Evolutionary conservation across 2,113 vertebrate genomes (phyloP).

Genomic region (Nothocercus julius): DNA sequence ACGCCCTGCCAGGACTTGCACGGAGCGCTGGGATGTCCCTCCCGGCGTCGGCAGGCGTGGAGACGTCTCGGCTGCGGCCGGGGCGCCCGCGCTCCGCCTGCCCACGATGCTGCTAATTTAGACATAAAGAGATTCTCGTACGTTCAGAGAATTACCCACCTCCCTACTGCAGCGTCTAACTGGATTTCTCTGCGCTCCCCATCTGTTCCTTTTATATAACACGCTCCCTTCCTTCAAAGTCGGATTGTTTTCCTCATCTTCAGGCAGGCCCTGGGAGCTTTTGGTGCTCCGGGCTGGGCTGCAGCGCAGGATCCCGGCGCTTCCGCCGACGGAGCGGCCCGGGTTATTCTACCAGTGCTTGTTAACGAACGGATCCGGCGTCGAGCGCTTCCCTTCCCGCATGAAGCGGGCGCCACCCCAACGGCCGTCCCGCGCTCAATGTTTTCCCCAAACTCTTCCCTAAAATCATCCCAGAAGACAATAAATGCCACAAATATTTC

Average conservation of each 20-base stretch:
- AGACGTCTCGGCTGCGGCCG: too few relatives aligned
- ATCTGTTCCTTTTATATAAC: conserved; percentile 44
- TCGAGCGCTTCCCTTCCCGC: too few relatives aligned
- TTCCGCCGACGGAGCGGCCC: background rate
- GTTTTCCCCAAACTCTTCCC: background rate
- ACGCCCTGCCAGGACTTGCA: too few relatives aligned
- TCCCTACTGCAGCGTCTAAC: conserved; percentile 16
- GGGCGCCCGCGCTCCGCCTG: too few relatives aligned
- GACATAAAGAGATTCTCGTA: background rate
- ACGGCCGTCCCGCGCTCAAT: background rate
- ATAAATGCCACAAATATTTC: background rate
- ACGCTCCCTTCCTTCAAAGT: background rate
- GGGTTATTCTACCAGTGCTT: background rate
- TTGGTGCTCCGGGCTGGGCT: background rate
- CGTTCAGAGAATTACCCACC: conserved; percentile 54
- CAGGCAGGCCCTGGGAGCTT: background rate
- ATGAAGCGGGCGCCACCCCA: background rate
- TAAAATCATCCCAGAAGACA: background rate
- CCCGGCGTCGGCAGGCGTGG: too few relatives aligned
- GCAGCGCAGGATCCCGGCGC: background rate
- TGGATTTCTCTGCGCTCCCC: conserved; percentile 50
- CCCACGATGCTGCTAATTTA: background rate
- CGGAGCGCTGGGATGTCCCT: too few relatives aligned
- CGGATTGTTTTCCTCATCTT: background rate
- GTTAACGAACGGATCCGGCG: background rate